These are phyloP conservation scores for Eulemur macaco DNA, from an alignment of 2,113 vertebrate species.

Conservation along the genomic window DNA sequence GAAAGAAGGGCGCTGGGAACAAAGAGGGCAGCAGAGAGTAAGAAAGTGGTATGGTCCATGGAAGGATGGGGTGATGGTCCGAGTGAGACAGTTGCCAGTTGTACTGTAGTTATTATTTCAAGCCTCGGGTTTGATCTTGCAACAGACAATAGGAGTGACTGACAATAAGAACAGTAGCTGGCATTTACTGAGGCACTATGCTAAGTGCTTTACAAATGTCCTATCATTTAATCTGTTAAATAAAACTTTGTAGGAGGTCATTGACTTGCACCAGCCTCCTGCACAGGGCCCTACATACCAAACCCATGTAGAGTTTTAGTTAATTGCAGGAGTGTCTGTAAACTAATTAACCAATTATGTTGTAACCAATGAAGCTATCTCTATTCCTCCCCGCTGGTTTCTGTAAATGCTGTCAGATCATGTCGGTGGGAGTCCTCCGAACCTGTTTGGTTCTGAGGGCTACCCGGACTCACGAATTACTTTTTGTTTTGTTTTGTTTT, in stretches of 20 bases:
- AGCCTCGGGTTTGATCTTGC: neutral
- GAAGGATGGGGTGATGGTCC: neutral
- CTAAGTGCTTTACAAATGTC: neutral
- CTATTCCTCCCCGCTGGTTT: neutral
- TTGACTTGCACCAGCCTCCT: neutral
- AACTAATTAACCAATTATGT: neutral
- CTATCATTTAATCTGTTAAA: neutral
- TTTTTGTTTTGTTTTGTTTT: neutral
- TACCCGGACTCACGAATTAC: neutral
- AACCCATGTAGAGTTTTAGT: neutral
- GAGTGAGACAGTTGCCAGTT: neutral
- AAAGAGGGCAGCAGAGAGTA: neutral
- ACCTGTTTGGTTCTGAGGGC: neutral
- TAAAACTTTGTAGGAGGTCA: neutral
- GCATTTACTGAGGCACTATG: neutral
- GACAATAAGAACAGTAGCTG: neutral
- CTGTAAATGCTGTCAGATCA: neutral
- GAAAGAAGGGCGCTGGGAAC: neutral
- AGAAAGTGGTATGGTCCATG: neutral
- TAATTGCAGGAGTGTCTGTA: neutral
- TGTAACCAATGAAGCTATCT: neutral
- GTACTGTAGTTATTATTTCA: neutral
- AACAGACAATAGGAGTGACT: neutral
- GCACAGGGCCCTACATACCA: neutral
- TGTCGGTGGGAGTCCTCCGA: neutral